Evolutionary conservation across 2,888 invertebrate genomes (phyloP).

Genomic region (Rhogogaster chlorosoma): DNA sequence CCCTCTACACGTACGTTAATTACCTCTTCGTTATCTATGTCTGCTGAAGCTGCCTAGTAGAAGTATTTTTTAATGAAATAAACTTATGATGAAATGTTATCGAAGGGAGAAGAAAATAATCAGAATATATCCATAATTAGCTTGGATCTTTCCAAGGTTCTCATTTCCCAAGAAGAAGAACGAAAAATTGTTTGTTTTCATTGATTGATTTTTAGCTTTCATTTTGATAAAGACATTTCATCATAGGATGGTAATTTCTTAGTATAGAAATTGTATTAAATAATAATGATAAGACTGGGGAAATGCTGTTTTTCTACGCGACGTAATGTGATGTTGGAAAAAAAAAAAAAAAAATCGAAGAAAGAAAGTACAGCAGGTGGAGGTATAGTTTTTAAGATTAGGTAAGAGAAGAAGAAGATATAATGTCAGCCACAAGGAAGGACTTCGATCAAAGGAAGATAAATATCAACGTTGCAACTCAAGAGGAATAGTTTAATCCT

Average conservation of each 20-base stretch:
- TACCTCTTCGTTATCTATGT: background rate
- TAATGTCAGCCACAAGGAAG: constrained; percentile 56
- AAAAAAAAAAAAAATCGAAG: background rate
- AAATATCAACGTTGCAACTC: constrained; percentile 52
- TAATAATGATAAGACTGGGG: background rate
- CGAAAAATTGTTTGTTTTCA: too few species aligned
- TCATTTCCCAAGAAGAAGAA: too few species aligned
- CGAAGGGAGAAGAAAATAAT: too few species aligned
- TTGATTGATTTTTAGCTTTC: too few species aligned
- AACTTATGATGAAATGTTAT: constrained; percentile 26
- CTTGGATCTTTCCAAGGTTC: too few species aligned
- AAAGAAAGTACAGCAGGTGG: constrained; percentile 23
- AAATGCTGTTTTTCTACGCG: background rate
- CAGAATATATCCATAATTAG: too few species aligned
- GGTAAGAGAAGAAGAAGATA: constrained; percentile 58
- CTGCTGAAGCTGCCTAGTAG: constrained; percentile 11
- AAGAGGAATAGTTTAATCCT: constrained; percentile 74
- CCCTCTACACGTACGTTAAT: background rate
- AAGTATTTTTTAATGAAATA: constrained; percentile 7
- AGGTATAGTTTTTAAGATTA: constrained; percentile 38
- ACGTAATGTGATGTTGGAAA: background rate
- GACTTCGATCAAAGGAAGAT: constrained; percentile 60
- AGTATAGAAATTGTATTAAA: constrained; percentile 17
- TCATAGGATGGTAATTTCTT: constrained; percentile 4
- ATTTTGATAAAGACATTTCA: background rate